Evolutionary conservation across 2,888 invertebrate species (phyloP), one percentile per base, ranked within the genome.

Genomic region (Onthophagus sagittarius): DNA sequence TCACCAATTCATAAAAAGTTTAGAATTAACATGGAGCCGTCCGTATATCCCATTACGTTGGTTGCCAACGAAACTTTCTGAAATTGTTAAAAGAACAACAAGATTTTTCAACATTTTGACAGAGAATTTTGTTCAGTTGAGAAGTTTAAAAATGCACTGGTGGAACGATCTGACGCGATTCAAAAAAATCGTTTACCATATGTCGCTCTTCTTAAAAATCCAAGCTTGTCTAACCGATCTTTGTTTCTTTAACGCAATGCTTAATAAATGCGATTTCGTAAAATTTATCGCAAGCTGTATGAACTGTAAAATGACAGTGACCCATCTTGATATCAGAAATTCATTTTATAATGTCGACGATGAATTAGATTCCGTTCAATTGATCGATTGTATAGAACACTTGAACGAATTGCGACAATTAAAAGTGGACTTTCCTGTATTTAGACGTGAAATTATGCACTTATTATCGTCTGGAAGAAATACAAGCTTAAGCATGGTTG

Each of bases 11-110:
- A 84, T 88, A 78, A 84, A 85, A 75, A 82, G 79, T 23, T 79
- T 88, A 74, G 86, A 87, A 76, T 83, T 88, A 5, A 85, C 86
- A 5, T 88, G 87, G 87, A 83, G 86, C 0, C 82, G 84, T 63
- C 86, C 87, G 0, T 84, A 84, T 72, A 80, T 83, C 67, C 83
- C 83, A 13, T 81, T 83, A 32, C 80, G 84, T 11, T 82, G 84
- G 77, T 79, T 83, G 11, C 84, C 83, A 5, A 83, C 85, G 31
- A 85, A 84, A 74, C 80, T 86, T 7, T 80, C 83, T 9, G 81
- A 85, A 14, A 81, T 87, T 4, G 82, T 83, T 0, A 86, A 86
- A 77, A 80, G 86, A 65, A 81, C 82, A 4, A 82, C 82, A 6
- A 78, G 81, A 70, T 84, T 80, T 75, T 77, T 84, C 63, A 80